Evolutionary conservation across 1,140 invertebrate species (phyloP), one percentile per base, ranked within the genome.

Genomic region (Mercenaria mercenaria): DNA sequence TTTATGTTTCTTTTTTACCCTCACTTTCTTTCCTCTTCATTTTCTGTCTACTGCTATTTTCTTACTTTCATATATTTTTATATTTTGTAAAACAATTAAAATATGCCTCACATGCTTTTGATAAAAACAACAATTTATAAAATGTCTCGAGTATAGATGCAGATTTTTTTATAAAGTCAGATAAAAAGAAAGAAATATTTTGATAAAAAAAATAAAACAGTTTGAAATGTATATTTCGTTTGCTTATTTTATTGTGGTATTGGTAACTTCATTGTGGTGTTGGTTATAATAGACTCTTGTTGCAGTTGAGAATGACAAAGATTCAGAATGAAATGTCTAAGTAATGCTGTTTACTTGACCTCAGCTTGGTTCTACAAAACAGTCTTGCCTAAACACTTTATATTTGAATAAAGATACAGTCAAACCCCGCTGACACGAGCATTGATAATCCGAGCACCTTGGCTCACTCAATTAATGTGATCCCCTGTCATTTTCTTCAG

Each of bases 191-290:
- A 72, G 32, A 39, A 72, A 72, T 29, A 72, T 72, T 72, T 72
- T 72, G 34, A 72, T 72, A 72, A 39, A 39, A 72, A 72, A 72
- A 72, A 72, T 72, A 72, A 72, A 72, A 72, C 32, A 72, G 32
- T 72, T 72, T 72, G 67, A 72, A 72, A 72, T 39, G 0, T 72
- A 39, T 72, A 39, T 72, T 72, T 41, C 39, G 67, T 72, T 72
- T 72, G 67, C 67, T 72, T 72, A 29, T 72, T 72, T 72, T 72
- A 37, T 72, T 72, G 15, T 72, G 67, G 67, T 23, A 0, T 8
- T 72, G 32, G 67, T 4, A 8, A 29, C 6, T 64, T 29, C 15
- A 4, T 20, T 64, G 1, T 29, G 59, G 59, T 64, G 59, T 64
- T 64, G 59, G 59, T 64, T 20, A 20, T 2, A 56, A 13, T 13